Base-by-base conservation (phyloP, 2,797 vertebrate species). In the Hypotaenidia philippensis region DNA sequence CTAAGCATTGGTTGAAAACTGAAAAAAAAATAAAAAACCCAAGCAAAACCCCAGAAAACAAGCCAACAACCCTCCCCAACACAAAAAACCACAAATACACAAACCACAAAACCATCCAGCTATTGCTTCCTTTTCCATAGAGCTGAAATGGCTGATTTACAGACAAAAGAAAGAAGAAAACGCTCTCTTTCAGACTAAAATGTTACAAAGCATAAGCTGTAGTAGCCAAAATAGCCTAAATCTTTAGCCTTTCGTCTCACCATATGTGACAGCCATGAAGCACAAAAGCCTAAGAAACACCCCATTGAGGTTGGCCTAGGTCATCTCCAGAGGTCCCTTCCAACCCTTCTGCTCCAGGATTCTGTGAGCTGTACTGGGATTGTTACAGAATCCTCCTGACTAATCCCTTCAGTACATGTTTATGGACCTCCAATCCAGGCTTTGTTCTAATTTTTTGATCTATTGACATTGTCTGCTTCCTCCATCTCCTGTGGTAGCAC, bases 121-220 rank as follows among this genome's bases (percentile, higher is more conserved):
- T 31, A 19, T 16, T 49, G 32, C 13, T 38, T 83, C n/a, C 12
- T 32, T 2, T 47, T 89, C 45, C 29, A 40, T 13, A 6, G 47
- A 26, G 7, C 15, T 55, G 32, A 59, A 76, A 47, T 11, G 3
- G 32, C 10, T 72, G 14, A 69, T 27, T 68, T 81, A 52, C 12
- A 74, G 60, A 56, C 16, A 29, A 77, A 21, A 72, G 41, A 52
- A 59, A 18, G 4, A 88, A 38, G 32, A 52, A 64, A 64, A 47
- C 15, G 7, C 4, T 44, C 9, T 44, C 10, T 7, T 78, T 18
- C 27, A 34, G 11, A 34, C 4, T 3, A 0, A 15, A 4, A 2
- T 16, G 38, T 29, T 32, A 31, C 7, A 36, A 5, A 5, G 5
- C 2, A 4, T 31, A 68, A 77, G 1, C 4, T 84, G 23, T 21